Base-by-base conservation (phyloP, 2,797 vertebrate genomes). In the Urosaurus nigricauda region DNA sequence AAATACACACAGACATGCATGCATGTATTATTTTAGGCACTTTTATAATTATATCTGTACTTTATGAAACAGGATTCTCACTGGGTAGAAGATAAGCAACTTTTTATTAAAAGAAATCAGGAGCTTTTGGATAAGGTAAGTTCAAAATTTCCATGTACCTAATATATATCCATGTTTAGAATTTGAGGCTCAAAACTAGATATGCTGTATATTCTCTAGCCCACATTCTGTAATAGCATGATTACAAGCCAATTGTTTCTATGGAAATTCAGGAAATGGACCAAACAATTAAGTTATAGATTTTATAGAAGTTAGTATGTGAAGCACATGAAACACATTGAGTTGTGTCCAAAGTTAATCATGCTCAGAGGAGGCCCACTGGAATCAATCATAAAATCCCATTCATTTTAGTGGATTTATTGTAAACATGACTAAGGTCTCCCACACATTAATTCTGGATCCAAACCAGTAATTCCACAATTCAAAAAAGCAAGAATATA, bases 81-180 rank as follows among this genome's bases (percentile, higher is more conserved):
- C 95, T 99, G 99, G 99, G 99, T 99, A 91, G 99, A 99, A 95
- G 99, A 99, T 96, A 99, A 99, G 93, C 99, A 99, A 93, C 98
- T 98, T 90, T 99, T 99, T 96, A 96, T 99, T 93, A 98, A 98
- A 90, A 97, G 98, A 95, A 99, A 99, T 95, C 99, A 99, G 95
- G 99, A 99, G 94, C 97, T 99, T 92, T 95, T 98, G 92, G 98
- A 99, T 16, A 99, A 98, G 98, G 99, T 99, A 96, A 4, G 91
- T 85, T 93, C 13, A 86, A 47, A 81, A 43, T 5, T 26, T 90
- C 88, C 75, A 71, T 32, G 9, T 21, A 26, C 51, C 24, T 35
- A 73, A 85, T 85, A 11, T 63, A 51, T 2, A 82, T 83, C 56
- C 63, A 2, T 43, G 21, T 60, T 1, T 47, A 43, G 70, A 47